These are phyloP conservation scores for Pandemis corylana DNA, from an alignment of 2,888 invertebrate species.

Conservation along the genomic window DNA sequence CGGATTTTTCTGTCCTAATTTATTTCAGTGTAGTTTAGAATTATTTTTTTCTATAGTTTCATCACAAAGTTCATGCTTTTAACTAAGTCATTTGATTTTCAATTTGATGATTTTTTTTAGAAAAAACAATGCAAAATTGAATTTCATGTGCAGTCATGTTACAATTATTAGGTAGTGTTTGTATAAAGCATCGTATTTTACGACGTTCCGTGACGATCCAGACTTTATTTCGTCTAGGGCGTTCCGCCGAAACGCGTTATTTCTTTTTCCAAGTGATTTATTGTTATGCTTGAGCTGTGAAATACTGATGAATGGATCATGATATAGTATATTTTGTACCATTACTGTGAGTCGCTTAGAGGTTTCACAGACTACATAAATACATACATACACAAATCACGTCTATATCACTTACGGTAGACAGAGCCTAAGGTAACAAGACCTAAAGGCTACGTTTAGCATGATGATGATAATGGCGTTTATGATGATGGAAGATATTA, in stretches of 20 bases:
- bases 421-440: no score
- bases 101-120: no score
- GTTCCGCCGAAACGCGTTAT: conserved; percentile 21
- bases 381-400: not conserved
- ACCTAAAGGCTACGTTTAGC: no score
- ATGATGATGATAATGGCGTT: no score
- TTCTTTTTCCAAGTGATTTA: conserved; percentile 30
- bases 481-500: no score
- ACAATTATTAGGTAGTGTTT: conserved; percentile 11
- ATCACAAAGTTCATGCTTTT: no score
- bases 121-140: not conserved
- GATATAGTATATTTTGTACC: not conserved
- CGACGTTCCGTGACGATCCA: conserved; percentile 21
- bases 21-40: no score
- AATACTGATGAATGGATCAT: not conserved
- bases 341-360: not conserved
- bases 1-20: no score
- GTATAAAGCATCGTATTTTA: conserved; percentile 23
- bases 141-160: conserved; percentile 4
- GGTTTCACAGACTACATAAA: not conserved
- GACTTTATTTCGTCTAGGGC: conserved; percentile 19
- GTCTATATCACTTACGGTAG: no score
- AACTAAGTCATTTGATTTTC: no score
- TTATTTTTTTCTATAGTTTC: no score
- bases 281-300: conserved; percentile 1